These are phyloP conservation scores for Pyrrhosoma nymphula DNA, from an alignment of 2,888 invertebrate genomes.

Conservation along the genomic window DNA sequence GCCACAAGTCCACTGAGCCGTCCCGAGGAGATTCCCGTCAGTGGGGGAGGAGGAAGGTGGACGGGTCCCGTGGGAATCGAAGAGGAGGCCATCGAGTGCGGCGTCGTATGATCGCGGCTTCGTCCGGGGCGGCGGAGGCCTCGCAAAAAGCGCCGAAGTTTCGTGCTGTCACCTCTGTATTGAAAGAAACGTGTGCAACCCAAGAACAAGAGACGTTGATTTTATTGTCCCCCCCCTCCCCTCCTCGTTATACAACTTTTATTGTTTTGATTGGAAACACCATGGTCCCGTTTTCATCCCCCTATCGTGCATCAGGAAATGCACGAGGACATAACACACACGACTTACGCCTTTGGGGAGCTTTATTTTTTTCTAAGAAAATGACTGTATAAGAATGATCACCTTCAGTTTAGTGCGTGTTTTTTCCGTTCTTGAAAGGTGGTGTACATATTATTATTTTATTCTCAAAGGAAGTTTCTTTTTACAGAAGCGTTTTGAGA, in stretches of 20 bases:
- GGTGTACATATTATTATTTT: conserved; percentile 37
- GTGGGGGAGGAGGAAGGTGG: background rate
- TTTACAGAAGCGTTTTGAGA: background rate
- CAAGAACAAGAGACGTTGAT: background rate
- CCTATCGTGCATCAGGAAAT: background rate
- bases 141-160: conserved; percentile 10
- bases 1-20: too few relatives aligned
- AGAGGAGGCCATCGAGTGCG: conserved; percentile 55
- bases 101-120: conserved; percentile 38
- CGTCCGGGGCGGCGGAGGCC: background rate
- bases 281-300: background rate
- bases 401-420: background rate
- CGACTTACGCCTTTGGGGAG: background rate
- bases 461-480: background rate
- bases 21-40: background rate
- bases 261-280: background rate
- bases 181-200: background rate
- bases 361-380: conserved; percentile 35
- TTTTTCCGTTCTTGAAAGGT: background rate
- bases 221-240: background rate
- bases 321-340: background rate
- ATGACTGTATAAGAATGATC: background rate
- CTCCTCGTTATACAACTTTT: background rate
- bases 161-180: background rate
- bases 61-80: background rate